A percentile compares a stretch with the other conserved stretches of the same genome.
Evolutionary conservation across 2,888 invertebrate genomes (phyloP).

Genomic region (Drosophila nigricruria): DNA sequence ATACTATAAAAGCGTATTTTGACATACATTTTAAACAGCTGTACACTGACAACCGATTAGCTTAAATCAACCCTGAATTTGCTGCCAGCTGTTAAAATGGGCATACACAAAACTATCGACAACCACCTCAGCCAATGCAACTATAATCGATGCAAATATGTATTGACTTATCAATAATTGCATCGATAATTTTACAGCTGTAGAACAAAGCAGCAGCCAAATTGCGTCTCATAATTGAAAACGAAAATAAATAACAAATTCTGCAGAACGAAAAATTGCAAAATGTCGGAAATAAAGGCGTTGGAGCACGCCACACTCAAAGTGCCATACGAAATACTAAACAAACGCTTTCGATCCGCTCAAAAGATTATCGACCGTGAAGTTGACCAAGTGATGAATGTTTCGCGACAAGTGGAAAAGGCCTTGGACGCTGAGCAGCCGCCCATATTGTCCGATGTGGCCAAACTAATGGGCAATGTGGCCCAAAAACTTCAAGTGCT

Average conservation of each 20-base stretch:
- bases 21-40: not conserved
- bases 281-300: conserved; percentile 96
- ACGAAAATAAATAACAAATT: conserved; percentile 45
- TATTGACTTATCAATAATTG: conserved; percentile 16
- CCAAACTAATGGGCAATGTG: conserved; percentile 93
- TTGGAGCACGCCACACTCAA: conserved; percentile 98
- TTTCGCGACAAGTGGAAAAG: conserved; percentile 89
- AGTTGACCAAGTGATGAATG: conserved; percentile 93
- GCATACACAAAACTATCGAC: conserved; percentile 8
- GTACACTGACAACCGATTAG: not conserved
- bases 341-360: conserved; percentile 97
- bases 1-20: not conserved
- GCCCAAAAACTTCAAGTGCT: conserved; percentile 95
- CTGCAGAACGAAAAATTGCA: conserved; percentile 38
- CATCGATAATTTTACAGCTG: conserved; percentile 56
- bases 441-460: conserved; percentile 88
- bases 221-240: conserved; percentile 54
- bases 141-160: conserved; percentile 4
- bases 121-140: conserved; percentile 5
- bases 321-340: conserved; percentile 98
- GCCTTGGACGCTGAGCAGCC: conserved; percentile 84
- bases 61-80: not conserved
- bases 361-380: conserved; percentile 98
- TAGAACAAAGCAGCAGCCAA: conserved; percentile 48
- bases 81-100: not conserved